Percentiles rank a stretch among this genome's conserved stretches.
phyloP scores from a whole-genome alignment of 2,888 invertebrate genomes.

The Thymelicus acteon region DNA sequence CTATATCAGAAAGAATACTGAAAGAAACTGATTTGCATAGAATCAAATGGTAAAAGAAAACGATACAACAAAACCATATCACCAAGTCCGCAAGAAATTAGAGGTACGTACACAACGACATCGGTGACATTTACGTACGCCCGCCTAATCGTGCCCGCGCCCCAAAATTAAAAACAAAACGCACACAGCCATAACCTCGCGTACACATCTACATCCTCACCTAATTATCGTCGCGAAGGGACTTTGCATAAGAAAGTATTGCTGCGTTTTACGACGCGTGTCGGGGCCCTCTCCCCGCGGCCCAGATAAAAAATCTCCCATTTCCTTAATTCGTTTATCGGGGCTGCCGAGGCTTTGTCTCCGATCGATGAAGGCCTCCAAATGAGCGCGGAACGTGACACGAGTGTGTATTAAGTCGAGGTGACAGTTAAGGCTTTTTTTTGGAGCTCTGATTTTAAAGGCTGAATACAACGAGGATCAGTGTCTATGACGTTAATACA shows the following conservation, averaged over 20 bases:
- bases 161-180: constrained; percentile 79
- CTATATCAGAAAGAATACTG: background rate
- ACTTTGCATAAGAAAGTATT: constrained; percentile 85
- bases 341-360: constrained; percentile 82
- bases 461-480: constrained; percentile 3
- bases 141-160: constrained; percentile 49
- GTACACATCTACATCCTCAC: constrained; percentile 70
- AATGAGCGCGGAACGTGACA: constrained; percentile 81
- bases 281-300: constrained; percentile 60
- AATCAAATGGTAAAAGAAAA: background rate
- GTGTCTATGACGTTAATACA: background rate
- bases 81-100: constrained; percentile 7
- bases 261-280: constrained; percentile 84
- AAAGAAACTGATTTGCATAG: background rate
- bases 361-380: constrained; percentile 82
- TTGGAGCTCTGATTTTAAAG: constrained; percentile 31
- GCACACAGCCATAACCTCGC: constrained; percentile 60
- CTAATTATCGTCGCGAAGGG: constrained; percentile 81
- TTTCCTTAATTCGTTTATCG: constrained; percentile 86
- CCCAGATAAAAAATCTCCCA: constrained; percentile 85
- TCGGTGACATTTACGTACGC: constrained; percentile 42
- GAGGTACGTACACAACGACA: constrained; percentile 14
- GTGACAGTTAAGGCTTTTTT: constrained; percentile 61
- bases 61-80: background rate
- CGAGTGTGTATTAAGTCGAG: constrained; percentile 80